Evolutionary conservation across 2,888 invertebrate genomes (phyloP), one percentile per base, ranked within the genome.

Genomic region (Leucoma salicis): DNA sequence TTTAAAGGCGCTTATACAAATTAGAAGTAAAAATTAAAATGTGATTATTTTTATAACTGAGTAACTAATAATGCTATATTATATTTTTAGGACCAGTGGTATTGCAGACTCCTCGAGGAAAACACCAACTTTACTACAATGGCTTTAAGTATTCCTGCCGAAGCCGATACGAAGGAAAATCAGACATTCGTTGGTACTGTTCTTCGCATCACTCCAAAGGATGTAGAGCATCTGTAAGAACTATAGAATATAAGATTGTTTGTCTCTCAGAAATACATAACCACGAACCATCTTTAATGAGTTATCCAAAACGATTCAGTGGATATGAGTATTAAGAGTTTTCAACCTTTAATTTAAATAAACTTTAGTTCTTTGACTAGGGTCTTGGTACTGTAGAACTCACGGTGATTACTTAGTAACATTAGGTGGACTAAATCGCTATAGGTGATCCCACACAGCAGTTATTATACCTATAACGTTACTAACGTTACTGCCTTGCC

Each of bases 201-300:
- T 70, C 74, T 2, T 67, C 70, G 0, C 67, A 74, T 29, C 57
- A 63, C 18, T 63, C 61, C 18, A 62, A 56, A 18, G 63, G 63
- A 0, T 74, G 74, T 37, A 49, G 52, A 3, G 74, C 70, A 0
- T 49, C 53, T 2, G 48, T 74, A 1, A 49, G 56, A 13, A 72
- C 70, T 0, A 43, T 63, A 32, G 52, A 66, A 1, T 47, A 62
- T 35, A 48, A 63, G 27, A 59, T 59, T 36, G 42, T 60, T 12
- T 41, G 47, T 13, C 27, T 57, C 0, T 50, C 43, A 8, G 58
- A 46, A 41, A 38, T 52, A 37, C 57, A 58, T n/a, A 52, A 58
- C 12, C 57, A 59, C 11, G 61, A 60, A 0, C 47, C 49, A 6
- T 48, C 57, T 0, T 13, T 45, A 15, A 5, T 49, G 8, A 42